Conservation (phyloP, 2,113 vertebrate species). For the Glaucomys volans region DNA sequence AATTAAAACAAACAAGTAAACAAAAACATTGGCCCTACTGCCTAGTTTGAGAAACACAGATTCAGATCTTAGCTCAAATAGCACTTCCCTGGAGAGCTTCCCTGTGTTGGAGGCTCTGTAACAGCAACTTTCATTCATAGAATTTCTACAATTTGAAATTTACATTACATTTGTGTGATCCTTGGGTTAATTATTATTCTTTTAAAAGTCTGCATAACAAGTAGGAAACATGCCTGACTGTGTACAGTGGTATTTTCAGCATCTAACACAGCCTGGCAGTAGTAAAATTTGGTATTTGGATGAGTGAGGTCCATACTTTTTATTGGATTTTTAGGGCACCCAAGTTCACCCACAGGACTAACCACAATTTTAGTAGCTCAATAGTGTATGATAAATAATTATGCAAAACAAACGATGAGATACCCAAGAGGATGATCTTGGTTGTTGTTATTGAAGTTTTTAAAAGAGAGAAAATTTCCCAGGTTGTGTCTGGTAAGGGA, state of each 20-base stretch:
- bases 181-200: not conserved
- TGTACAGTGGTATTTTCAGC: not conserved
- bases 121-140: not conserved
- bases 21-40: not conserved
- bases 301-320: not conserved
- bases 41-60: not conserved
- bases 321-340: not conserved
- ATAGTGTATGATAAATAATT: not conserved
- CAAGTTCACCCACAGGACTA: not conserved
- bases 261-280: not conserved
- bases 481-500: not conserved
- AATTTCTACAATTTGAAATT: not conserved
- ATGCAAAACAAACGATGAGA: not conserved
- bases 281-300: not conserved
- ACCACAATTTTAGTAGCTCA: not conserved
- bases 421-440: not conserved
- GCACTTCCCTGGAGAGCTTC: not conserved
- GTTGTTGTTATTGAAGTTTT: not conserved
- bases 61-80: not conserved
- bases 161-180: fast-evolving
- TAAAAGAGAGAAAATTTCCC: not conserved
- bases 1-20: not conserved
- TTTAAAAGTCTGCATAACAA: fast-evolving
- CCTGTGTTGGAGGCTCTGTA: not conserved
- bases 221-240: not conserved